Evolutionary conservation across 2,113 vertebrate species (phyloP), one percentile per base, ranked within the genome.

Genomic region (Neopipo cinnamomea): DNA sequence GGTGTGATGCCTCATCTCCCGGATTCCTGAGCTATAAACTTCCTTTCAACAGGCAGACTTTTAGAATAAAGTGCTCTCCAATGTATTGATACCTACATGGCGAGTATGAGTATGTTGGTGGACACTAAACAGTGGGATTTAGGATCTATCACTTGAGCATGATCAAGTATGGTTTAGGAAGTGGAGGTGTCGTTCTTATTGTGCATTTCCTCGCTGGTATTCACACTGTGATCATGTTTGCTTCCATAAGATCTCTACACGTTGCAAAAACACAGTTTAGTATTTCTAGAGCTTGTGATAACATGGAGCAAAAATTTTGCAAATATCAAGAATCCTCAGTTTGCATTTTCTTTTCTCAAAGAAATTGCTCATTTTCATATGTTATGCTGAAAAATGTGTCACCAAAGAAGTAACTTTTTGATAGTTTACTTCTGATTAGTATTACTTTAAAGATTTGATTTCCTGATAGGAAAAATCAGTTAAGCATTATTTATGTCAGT

Each of bases 291-390:
- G 23, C 35, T 35, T 12, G 7, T 63, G 9, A 47, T 88, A 84
- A 33, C 0, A 0, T 30, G 42, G 58, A 72, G 3, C 6, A 59
- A 62, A 42, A 71, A 46, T 46, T 84, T 66, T 74, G 59, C 30
- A 77, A 55, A 65, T 65, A 41, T 25, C 2, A 6, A 47, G 35
- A 24, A 18, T 80, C 65, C 72, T 93, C n/a, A 66, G 28, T 76
- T 87, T 74, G 23, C 30, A 7, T 75, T 76, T 95, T 59, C 28
- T 72, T 55, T 76, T 83, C 91, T 62, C 8, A 58, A 70, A 65
- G 5, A 39, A 70, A 56, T 41, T 31, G 15, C 31, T 68, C 2
- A 1, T 42, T 78, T 90, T 67, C 14, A 5, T 44, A 50, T 25
- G 28, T 33, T 44, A 7, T 37, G 14, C 33, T 79, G 50, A 49